A percentile compares a stretch with the other conserved stretches of the same genome.
Conservation (phyloP, 2,888 invertebrate species). For the Aphidoletes aphidimyza region DNA sequence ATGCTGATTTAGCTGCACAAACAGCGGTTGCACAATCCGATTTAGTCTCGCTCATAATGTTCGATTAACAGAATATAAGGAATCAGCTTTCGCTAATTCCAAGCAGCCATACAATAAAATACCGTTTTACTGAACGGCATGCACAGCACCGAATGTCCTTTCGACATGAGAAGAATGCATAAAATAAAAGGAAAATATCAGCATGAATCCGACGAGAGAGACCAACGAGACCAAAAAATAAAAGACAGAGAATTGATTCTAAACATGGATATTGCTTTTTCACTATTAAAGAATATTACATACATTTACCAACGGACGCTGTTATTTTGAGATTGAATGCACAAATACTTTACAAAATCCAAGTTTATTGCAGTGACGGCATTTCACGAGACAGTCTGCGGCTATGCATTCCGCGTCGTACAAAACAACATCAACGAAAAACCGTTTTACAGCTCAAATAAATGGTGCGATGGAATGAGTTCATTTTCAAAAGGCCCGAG, state of each 20-base stretch:
- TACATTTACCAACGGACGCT: slow-evolving; percentile 6
- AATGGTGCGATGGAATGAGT: too few relatives aligned
- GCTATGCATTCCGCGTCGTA: not conserved
- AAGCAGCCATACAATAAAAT: not conserved
- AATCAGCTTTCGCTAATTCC: not conserved
- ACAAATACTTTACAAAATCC: not conserved
- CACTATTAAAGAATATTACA: not conserved
- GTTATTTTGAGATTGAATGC: not conserved
- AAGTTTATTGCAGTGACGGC: not conserved
- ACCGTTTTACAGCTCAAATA: too few relatives aligned
- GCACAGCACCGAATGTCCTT: not conserved
- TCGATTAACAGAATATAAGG: slow-evolving; percentile 37
- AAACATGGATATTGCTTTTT: slow-evolving; percentile 20
- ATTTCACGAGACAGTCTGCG: not conserved
- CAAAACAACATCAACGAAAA: not conserved
- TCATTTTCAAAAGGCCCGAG: too few relatives aligned
- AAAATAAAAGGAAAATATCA: too few relatives aligned
- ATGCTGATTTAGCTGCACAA: too few relatives aligned
- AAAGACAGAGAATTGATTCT: not conserved
- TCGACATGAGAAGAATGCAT: not conserved
- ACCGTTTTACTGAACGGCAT: too few relatives aligned
- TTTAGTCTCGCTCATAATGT: not conserved
- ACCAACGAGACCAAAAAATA: not conserved
- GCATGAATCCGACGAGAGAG: too few relatives aligned
- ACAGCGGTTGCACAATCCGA: slow-evolving; percentile 6